Evolutionary conservation across 2,888 invertebrate species (phyloP), one percentile per base, ranked within the genome.

Genomic region (Plagodis pulveraria): DNA sequence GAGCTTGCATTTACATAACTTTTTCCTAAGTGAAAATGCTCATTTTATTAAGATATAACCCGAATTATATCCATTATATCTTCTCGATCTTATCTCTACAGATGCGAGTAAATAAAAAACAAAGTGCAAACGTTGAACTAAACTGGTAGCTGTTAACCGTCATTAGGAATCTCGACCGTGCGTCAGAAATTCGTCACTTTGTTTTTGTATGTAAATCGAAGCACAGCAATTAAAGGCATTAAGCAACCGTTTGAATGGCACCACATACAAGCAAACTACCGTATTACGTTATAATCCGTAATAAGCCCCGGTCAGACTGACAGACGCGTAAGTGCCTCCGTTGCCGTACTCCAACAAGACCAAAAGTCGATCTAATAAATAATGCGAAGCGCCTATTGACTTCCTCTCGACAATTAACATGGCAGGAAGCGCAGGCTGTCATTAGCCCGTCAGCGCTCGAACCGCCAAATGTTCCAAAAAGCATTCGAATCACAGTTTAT

Each of bases 271-370:
- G 77, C 81, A 82, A 80, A 91, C 91, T 91, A 91, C 91, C 86
- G 91, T 90, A 84, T 90, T 91, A 91, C 91, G 91, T 90, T 90
- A 79, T 91, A 89, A 91, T 89, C 89, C 84, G 83, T 77, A 77
- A 78, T 89, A 86, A 89, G 83, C 85, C 77, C 66, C 80, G 62
- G 66, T 65, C 71, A 73, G 84, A 88, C 83, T 89, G 91, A 91
- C 91, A 90, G 87, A 73, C 84, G 79, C 74, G 83, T 89, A 89
- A 89, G 89, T 89, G 90, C 83, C 74, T 75, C 74, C 69, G 83
- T 87, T 83, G 83, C 54, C 84, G 80, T 76, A 81, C 78, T 72
- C 77, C 77, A 84, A 84, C 78, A 83, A 82, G 77, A 83, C 80
- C 81, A 83, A 85, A 87, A 84, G 75, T 80, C 80, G 76, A 84